Evolutionary conservation across 1,140 invertebrate genomes (phyloP), one percentile per base, ranked within the genome.

Genomic region (Archivesica marissinica): DNA sequence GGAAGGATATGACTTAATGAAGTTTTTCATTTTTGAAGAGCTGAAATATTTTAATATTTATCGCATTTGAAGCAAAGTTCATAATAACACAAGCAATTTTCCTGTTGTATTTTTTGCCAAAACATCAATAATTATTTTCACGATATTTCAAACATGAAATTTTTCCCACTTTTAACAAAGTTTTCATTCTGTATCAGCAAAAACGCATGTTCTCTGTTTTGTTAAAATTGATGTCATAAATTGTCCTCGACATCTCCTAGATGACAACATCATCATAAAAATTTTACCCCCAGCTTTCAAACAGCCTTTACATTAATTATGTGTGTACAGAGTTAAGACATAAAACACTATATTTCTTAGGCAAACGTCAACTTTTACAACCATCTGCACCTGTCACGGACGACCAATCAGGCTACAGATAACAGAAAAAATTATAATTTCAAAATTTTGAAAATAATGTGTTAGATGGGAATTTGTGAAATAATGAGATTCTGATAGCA

Each of bases 321-420:
- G 38, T 72, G 30, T 35, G 33, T 72, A 41, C 41, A 72, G 39
- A 50, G 41, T 72, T 2, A 20, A 50, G 68, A 47, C 68, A 41
- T 50, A 72, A 47, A 41, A 72, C 44, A 72, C 47, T 13, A 30
- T 47, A 25, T 50, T 47, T 44, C 64, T 68, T 68, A 6, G 23
- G 33, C 35, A 68, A 39, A 68, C 41, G 35, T 23, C 39, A 44
- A 68, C 39, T 38, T 68, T 25, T 68, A 38, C 13, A 17, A 9
- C 39, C 44, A 25, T 17, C 1, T 25, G 44, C 68, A 72, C 38
- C 68, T 72, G 68, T 50, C 68, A 23, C 44, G 47, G 30, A 3
- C 47, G 68, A 47, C 68, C 68, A 72, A 72, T 72, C 68, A 72
- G 35, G 47, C 41, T 30, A 25, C 39, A 72, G 68, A 64, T 64